Base-by-base conservation (phyloP, 2,113 vertebrate species). In the Chionodraco myersi region DNA sequence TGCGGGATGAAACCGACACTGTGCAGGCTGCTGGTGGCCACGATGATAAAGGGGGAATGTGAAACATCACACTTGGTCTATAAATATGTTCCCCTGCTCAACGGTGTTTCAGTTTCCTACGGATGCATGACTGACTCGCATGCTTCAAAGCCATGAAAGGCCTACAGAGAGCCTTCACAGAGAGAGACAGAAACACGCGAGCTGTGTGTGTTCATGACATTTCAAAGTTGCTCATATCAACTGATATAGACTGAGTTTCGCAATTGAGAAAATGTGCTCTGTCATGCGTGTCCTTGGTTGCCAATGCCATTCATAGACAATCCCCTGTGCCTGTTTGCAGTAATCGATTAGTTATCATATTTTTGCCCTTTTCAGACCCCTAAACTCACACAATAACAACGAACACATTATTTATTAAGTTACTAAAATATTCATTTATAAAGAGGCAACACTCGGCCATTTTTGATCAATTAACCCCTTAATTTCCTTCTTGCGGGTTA, bases 21-120 rank as follows among this genome's bases (percentile, higher is more conserved):
- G 81, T n/a, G 76, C 80, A 76, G 41, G 15, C 64, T 76, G 73
- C 82, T 68, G 75, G 36, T 65, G 69, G 72, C 62, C 4, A 67
- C 53, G 72, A 80, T 59, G 91, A 91, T 90, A 90, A 92, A 91
- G 70, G 18, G 74, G 91, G 90, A 89, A 93, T 93, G 91, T 91
- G 91, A 93, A 92, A 93, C 92, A 90, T 91, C 89, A 89, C 91
- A 90, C 92, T 92, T 80, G 73, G 74, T 90, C 92, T 93, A 93
- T 93, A 90, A 92, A 93, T 93, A 93, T 82, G 83, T 57, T 2
- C 21, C 60, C 53, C 14, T 44, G 80, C 82, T 84, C 79, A 69
- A 75, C 72, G 34, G 58, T 84, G 75, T 88, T 87, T 87, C 87
- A 69, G 75, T 89, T 92, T 89, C 87, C 75, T 86, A 9, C 86